Conservation (phyloP, 2,888 invertebrate genomes). For the Dilophus febrilis region DNA sequence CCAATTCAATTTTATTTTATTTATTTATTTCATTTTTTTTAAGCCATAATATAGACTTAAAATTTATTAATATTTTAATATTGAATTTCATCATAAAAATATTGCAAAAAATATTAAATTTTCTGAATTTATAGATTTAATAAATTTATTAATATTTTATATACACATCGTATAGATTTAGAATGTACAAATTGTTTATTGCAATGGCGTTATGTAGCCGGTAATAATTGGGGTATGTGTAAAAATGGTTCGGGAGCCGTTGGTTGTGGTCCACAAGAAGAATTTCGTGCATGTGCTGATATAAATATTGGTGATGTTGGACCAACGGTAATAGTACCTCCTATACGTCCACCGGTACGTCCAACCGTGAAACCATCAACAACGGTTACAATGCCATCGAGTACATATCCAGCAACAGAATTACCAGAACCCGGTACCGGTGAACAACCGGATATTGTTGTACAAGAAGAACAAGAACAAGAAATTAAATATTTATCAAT, state of each 20-base stretch:
- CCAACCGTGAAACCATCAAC: constrained; percentile 7
- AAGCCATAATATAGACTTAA: too few relatives aligned
- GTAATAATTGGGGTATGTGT: constrained; percentile 69
- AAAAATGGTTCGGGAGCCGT: constrained; percentile 57
- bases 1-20: too few relatives aligned
- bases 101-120: too few relatives aligned
- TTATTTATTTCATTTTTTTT: too few relatives aligned
- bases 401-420: too few relatives aligned
- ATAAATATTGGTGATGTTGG: constrained; percentile 44
- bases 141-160: too few relatives aligned
- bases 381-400: constrained; percentile 7
- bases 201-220: constrained; percentile 79
- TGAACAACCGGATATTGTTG: constrained; percentile 2
- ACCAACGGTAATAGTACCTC: constrained; percentile 14
- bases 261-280: constrained; percentile 79
- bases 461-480: constrained; percentile 17
- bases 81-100: too few relatives aligned
- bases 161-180: too few relatives aligned
- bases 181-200: constrained; percentile 68
- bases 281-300: constrained; percentile 73
- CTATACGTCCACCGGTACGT: constrained; percentile 16
- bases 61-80: too few relatives aligned
- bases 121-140: too few relatives aligned
- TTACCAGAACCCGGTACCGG: constrained; percentile 8
- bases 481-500: constrained; percentile 31